Evolutionary conservation across 2,888 invertebrate species (phyloP).

Genomic region (Pinctada fucata): DNA sequence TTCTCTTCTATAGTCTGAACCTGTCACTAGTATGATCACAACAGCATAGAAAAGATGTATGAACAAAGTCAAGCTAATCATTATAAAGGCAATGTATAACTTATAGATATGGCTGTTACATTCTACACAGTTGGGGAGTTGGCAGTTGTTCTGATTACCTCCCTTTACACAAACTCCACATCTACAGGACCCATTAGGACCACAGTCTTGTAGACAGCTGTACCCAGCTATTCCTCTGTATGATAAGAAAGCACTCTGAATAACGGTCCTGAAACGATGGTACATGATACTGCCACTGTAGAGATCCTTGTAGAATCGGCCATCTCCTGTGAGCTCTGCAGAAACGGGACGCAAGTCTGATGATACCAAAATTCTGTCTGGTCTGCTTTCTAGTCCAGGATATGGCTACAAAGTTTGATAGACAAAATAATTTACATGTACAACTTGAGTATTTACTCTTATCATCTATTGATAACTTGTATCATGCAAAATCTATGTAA

Average conservation of each 20-base stretch:
- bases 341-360: constrained; percentile 44
- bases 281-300: constrained; percentile 55
- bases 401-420: constrained; percentile 58
- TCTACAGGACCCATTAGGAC: constrained; percentile 70
- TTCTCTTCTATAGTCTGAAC: constrained; percentile 51
- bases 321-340: constrained; percentile 55
- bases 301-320: constrained; percentile 53
- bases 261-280: constrained; percentile 53
- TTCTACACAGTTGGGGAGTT: constrained; percentile 63
- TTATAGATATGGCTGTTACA: constrained; percentile 54
- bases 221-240: constrained; percentile 60
- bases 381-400: constrained; percentile 70
- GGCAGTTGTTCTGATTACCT: constrained; percentile 59
- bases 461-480: background rate
- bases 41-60: constrained; percentile 58
- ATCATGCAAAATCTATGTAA: background rate
- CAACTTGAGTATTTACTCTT: background rate
- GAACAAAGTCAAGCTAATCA: constrained; percentile 42
- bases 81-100: constrained; percentile 39
- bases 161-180: constrained; percentile 70
- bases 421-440: background rate
- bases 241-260: constrained; percentile 52
- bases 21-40: constrained; percentile 58
- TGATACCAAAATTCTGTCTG: constrained; percentile 67
- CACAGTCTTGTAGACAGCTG: constrained; percentile 71